Percentiles rank a stretch among this genome's conserved stretches.
These are phyloP conservation scores for Lamprotornis superbus DNA, from an alignment of 2,113 vertebrate species.

Conservation along the genomic window DNA sequence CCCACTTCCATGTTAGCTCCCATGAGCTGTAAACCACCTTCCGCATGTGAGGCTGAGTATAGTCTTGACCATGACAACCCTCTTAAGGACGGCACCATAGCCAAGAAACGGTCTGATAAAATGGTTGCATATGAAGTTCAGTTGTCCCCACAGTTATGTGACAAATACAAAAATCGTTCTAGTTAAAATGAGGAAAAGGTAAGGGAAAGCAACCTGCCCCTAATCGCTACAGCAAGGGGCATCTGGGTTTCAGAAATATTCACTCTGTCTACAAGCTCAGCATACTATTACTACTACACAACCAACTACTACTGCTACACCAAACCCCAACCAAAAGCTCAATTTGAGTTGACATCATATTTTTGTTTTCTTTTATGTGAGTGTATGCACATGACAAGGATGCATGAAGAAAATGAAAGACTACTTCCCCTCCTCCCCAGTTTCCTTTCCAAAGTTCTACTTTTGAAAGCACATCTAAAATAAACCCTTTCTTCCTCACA, in stretches of 20 bases:
- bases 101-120: fast-evolving
- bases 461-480: not conserved
- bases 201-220: not conserved
- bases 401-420: not conserved
- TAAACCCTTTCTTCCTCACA: not conserved
- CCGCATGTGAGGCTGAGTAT: fast-evolving
- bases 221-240: not conserved
- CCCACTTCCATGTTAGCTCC: not conserved
- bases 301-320: not conserved
- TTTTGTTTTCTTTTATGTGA: not conserved
- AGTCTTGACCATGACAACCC: not conserved
- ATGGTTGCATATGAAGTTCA: not conserved
- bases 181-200: not conserved
- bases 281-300: not conserved
- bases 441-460: not conserved
- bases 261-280: not conserved
- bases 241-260: not conserved
- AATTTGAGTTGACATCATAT: not conserved
- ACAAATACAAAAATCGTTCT: not conserved
- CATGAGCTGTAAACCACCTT: not conserved
- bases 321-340: not conserved
- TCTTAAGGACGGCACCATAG: not conserved
- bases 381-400: not conserved
- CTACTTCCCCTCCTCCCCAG: not conserved
- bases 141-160: not conserved